phyloP scores from a whole-genome alignment of 2,888 invertebrate genomes.

The Heliconius sara region DNA sequence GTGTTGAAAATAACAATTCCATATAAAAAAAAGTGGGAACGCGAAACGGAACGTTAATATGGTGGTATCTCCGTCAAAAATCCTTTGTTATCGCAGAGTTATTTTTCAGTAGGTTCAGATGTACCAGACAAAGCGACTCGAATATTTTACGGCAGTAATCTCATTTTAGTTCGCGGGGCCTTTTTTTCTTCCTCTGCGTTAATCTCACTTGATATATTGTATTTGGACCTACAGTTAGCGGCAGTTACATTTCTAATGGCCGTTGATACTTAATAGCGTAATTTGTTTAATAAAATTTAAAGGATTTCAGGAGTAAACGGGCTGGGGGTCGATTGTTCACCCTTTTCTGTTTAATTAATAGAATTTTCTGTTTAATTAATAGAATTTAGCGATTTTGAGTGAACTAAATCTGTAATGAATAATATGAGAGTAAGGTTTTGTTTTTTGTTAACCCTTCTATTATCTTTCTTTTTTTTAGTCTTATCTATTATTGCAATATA shows the following conservation, averaged over 20 bases:
- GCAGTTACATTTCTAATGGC: conserved; percentile 48
- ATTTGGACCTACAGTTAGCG: conserved; percentile 49
- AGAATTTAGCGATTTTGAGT: too few species aligned
- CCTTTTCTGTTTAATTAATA: conserved; percentile 5
- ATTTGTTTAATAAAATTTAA: conserved; percentile 40
- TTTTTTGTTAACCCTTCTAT: too few species aligned
- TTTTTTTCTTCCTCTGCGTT: conserved; percentile 61
- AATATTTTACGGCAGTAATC: conserved; percentile 78
- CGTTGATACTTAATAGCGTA: conserved; percentile 39
- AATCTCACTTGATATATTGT: conserved; percentile 61
- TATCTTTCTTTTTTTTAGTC: too few species aligned
- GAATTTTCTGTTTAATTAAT: background rate
- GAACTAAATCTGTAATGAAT: too few species aligned
- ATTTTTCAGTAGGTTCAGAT: conserved; percentile 75
- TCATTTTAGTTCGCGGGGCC: conserved; percentile 70
- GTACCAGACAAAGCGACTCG: conserved; percentile 74
- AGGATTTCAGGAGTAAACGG: background rate
- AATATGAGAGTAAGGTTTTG: too few species aligned
- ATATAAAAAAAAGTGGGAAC: background rate
- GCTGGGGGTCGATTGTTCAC: background rate
- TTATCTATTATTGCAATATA: too few species aligned
- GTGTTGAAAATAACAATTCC: too few species aligned
- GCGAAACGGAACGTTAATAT: conserved; percentile 39
- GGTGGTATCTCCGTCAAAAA: conserved; percentile 57
- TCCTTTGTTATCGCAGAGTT: conserved; percentile 76